Percentiles rank a stretch among this genome's conserved stretches.
Conservation (phyloP, 2,113 vertebrate genomes). For the Monopterus albus region DNA sequence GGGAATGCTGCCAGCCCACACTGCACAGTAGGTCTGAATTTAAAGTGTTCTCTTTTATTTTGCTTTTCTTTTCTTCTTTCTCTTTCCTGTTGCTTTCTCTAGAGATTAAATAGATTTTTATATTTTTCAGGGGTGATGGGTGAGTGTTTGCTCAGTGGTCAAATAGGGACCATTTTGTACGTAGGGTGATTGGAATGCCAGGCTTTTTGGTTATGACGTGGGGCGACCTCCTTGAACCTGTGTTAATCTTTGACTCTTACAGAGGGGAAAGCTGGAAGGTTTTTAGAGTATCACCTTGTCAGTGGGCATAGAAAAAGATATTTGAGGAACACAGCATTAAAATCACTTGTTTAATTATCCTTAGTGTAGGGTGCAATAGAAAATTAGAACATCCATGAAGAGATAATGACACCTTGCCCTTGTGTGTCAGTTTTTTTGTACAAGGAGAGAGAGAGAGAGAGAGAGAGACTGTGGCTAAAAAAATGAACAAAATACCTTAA, state of each 20-base stretch:
- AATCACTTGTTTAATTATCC: slow-evolving; percentile 6
- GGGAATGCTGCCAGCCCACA: slow-evolving; percentile 78
- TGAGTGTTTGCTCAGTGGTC: slow-evolving; percentile 36
- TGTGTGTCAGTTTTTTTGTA: slow-evolving; percentile 38
- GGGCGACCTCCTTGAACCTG: slow-evolving; percentile 59
- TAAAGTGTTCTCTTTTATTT: slow-evolving; percentile 70
- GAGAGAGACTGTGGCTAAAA: not conserved
- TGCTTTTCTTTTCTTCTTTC: slow-evolving; percentile 26
- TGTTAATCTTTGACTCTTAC: slow-evolving; percentile 67
- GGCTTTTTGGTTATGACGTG: slow-evolving; percentile 62
- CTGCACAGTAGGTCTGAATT: slow-evolving; percentile 82
- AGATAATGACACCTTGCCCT: slow-evolving; percentile 58
- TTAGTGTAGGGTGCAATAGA: not conserved
- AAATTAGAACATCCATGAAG: slow-evolving; percentile 27
- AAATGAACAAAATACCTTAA: too few species aligned
- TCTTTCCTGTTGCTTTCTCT: slow-evolving; percentile 32
- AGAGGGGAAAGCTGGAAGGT: not conserved
- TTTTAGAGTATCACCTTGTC: not conserved
- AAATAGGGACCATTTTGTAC: too few species aligned
- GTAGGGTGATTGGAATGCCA: slow-evolving; percentile 66
- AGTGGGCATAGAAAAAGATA: not conserved
- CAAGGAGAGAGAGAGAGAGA: too few species aligned
- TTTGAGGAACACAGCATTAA: slow-evolving; percentile 1
- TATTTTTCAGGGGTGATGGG: slow-evolving; percentile 37
- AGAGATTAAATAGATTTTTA: slow-evolving; percentile 50